phyloP scores from a whole-genome alignment of 2,888 invertebrate genomes.

The Scaptomyza polygonia region DNA sequence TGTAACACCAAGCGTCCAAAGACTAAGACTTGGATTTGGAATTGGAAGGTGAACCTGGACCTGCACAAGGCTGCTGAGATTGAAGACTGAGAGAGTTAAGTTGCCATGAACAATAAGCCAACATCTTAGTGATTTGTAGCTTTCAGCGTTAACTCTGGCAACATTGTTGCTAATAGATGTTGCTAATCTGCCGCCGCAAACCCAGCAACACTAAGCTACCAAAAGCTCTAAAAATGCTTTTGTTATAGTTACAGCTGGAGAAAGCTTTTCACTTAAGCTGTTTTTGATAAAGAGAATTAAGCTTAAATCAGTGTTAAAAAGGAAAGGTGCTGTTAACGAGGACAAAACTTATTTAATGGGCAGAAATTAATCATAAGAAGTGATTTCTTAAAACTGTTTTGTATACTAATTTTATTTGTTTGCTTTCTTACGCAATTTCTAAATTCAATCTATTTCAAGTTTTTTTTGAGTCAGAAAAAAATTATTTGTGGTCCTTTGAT shows the following conservation, averaged over 20 bases:
- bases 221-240: conserved; percentile 37
- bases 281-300: not conserved
- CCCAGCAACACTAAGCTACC: conserved; percentile 20
- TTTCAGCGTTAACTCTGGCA: conserved; percentile 64
- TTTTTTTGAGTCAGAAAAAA: not conserved
- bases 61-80: conserved; percentile 33
- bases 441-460: not conserved
- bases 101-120: conserved; percentile 72
- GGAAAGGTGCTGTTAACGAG: not conserved
- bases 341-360: not conserved
- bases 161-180: conserved; percentile 78
- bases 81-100: conserved; percentile 28
- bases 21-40: not conserved
- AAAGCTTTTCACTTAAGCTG: conserved; percentile 30
- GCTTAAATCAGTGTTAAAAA: not conserved
- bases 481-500: not conserved
- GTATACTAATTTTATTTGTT: not conserved
- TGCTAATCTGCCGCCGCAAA: conserved; percentile 42
- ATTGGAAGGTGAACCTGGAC: conserved; percentile 12
- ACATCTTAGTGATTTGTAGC: conserved; percentile 71
- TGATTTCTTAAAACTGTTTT: not conserved
- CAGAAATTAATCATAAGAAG: not conserved
- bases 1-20: conserved; percentile 62
- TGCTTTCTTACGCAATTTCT: not conserved
- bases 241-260: conserved; percentile 8